Percentiles rank a stretch among this genome's conserved stretches.
These are phyloP conservation scores for Cerceris ruficornis DNA, from an alignment of 2,888 invertebrate genomes.

Conservation along the genomic window DNA sequence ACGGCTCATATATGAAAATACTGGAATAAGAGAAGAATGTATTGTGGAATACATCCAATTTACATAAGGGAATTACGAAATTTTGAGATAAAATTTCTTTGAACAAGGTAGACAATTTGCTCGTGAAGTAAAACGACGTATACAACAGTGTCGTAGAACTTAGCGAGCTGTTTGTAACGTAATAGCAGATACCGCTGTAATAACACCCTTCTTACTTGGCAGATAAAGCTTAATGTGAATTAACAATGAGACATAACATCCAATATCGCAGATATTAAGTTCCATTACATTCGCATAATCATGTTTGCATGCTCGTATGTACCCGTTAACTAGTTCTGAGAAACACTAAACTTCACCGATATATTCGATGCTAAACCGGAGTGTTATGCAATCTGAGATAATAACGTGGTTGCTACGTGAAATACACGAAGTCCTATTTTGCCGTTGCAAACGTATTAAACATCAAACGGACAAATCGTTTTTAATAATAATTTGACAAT, in stretches of 20 bases:
- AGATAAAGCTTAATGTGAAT: not conserved
- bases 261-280: not conserved
- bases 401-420: not conserved
- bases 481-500: not conserved
- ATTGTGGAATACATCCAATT: no score
- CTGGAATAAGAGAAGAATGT: no score
- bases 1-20: no score
- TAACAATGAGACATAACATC: slow-evolving; percentile 1
- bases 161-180: no score
- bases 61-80: no score
- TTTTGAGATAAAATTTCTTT: no score
- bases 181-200: no score
- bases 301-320: not conserved
- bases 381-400: slow-evolving; percentile 15
- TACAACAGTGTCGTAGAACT: no score
- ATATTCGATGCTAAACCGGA: not conserved
- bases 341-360: slow-evolving; percentile 12
- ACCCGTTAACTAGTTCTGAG: not conserved
- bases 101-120: no score
- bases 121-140: no score
- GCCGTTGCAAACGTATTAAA: not conserved
- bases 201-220: not conserved
- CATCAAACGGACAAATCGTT: not conserved
- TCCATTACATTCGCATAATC: not conserved
- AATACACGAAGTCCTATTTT: not conserved